Conservation (phyloP, 2,888 invertebrate genomes). For the Drosophila recens region DNA sequence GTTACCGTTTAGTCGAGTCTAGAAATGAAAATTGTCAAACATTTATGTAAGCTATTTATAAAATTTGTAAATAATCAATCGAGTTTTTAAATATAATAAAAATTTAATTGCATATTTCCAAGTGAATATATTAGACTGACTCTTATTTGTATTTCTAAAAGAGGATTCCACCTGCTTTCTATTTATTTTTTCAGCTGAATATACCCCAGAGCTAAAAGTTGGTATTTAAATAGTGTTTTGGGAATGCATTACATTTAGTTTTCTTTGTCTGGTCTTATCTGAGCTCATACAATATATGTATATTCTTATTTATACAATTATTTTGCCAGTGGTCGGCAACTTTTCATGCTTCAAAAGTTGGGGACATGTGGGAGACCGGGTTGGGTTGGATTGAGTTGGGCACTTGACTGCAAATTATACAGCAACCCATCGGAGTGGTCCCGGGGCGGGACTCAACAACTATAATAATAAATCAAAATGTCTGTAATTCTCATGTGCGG, state of each 20-base stretch:
- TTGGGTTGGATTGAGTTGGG: constrained; percentile 18
- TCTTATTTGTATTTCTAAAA: too few relatives aligned
- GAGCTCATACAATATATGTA: constrained; percentile 26
- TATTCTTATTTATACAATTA: constrained; percentile 44
- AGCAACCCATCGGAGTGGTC: constrained; percentile 5
- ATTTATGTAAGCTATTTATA: neutral
- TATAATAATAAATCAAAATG: constrained; percentile 77
- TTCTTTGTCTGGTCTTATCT: constrained; percentile 56
- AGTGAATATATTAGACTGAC: too few relatives aligned
- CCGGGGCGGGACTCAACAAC: constrained; percentile 46
- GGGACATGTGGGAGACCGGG: constrained; percentile 62
- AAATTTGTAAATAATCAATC: neutral
- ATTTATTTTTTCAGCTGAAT: neutral
- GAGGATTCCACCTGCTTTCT: neutral
- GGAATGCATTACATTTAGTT: constrained; percentile 46
- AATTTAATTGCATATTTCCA: too few relatives aligned
- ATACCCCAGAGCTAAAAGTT: constrained; percentile 26
- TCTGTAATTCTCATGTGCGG: constrained; percentile 75
- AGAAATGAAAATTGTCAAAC: neutral
- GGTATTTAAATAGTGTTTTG: constrained; percentile 18
- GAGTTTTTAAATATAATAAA: too few relatives aligned
- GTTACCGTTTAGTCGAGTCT: neutral
- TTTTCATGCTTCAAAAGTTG: constrained; percentile 55
- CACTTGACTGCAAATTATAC: constrained; percentile 72
- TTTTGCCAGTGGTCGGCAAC: constrained; percentile 61